Evolutionary conservation across 1,140 invertebrate species (phyloP).

Genomic region (Heliconius hewitsoni): DNA sequence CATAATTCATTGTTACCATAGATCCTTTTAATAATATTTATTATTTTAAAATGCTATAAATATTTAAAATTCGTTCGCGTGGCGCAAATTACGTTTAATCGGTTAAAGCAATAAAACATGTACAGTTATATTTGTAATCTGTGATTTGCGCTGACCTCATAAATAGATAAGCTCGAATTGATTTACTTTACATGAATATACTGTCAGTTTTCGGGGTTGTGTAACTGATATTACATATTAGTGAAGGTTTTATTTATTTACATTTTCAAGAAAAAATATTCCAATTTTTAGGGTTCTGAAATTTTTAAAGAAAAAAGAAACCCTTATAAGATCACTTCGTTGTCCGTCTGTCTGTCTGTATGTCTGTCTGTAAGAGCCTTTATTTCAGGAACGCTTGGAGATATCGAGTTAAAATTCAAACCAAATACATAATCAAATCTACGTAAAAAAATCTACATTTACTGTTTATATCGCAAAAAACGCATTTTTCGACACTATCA

Average conservation of each 20-base stretch:
- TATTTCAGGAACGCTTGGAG: too few species aligned
- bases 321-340: too few species aligned
- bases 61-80: not conserved
- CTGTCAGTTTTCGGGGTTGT: not conserved
- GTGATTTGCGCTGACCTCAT: conserved; percentile 16
- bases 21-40: not conserved
- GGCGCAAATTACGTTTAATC: not conserved
- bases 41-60: not conserved
- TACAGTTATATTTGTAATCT: conserved; percentile 23
- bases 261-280: too few species aligned
- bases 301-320: too few species aligned
- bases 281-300: too few species aligned
- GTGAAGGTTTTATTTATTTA: not conserved
- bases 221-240: not conserved
- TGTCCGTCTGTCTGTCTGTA: too few species aligned
- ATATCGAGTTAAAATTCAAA: too few species aligned
- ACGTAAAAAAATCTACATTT: too few species aligned
- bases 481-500: too few species aligned
- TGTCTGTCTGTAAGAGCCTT: too few species aligned
- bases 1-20: not conserved
- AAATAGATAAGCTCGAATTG: conserved; percentile 24
- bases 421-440: too few species aligned
- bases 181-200: conserved; percentile 1
- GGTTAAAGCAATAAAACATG: conserved; percentile 29
- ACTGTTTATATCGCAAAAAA: too few species aligned